Conservation (phyloP, 2,113 vertebrate genomes). For the Leptosomus discolor region DNA sequence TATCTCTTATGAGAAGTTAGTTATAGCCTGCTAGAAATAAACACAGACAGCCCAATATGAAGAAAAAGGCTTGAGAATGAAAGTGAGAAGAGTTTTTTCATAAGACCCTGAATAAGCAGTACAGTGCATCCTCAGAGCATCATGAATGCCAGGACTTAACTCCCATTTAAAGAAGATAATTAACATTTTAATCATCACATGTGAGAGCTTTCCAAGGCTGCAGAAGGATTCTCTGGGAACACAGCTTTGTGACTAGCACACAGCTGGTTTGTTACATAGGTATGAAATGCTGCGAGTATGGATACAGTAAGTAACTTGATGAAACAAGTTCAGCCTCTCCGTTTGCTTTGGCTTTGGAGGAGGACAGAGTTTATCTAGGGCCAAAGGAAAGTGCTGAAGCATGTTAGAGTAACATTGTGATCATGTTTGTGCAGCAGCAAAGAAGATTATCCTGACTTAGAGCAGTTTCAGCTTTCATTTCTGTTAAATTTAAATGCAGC, state of each 20-base stretch:
- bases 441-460: neutral
- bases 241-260: neutral
- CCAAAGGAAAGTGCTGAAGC: neutral
- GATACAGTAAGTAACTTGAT: neutral
- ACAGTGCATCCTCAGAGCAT: neutral
- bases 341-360: neutral
- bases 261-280: neutral
- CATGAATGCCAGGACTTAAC: neutral
- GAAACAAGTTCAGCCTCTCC: neutral
- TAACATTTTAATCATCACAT: neutral
- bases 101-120: neutral
- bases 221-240: neutral
- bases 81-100: neutral
- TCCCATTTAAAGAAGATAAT: neutral
- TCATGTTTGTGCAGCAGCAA: neutral
- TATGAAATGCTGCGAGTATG: neutral
- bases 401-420: neutral
- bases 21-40: neutral
- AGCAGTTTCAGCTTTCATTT: neutral
- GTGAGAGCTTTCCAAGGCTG: neutral
- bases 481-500: neutral
- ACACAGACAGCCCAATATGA: neutral
- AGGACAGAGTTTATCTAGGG: neutral
- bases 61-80: neutral
- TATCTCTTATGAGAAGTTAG: neutral